A percentile compares a stretch with the other conserved stretches of the same genome.
phyloP scores from a whole-genome alignment of 1,140 invertebrate genomes.

The Bombus turneri region DNA sequence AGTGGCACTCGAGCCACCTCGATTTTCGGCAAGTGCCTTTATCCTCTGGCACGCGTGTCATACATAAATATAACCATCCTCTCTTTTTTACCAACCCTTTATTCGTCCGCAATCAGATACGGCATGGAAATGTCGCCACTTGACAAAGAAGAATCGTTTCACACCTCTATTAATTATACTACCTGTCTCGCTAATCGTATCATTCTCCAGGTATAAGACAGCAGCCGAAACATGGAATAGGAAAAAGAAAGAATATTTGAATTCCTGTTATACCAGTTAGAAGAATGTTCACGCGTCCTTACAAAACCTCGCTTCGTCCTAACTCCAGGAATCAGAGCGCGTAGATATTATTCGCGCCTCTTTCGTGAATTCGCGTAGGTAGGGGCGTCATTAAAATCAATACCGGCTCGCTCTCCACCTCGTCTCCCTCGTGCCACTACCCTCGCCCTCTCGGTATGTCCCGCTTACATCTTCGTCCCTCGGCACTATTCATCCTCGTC shows the following conservation, averaged over 20 bases:
- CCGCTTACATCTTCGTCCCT: conserved; percentile 48
- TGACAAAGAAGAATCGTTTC: not conserved
- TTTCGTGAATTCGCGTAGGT: conserved; percentile 76
- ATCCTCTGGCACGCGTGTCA: conserved; percentile 46
- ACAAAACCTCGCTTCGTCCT: not conserved
- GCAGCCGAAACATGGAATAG: not conserved
- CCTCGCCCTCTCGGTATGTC: conserved; percentile 16
- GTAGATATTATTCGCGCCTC: conserved; percentile 78
- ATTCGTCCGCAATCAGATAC: not conserved
- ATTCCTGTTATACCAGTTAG: not conserved
- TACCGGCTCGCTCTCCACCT: conserved; percentile 77
- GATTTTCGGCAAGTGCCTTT: conserved; percentile 71
- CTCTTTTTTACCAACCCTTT: conserved; percentile 21
- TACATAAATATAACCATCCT: conserved; percentile 34
- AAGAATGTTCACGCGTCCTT: not conserved
- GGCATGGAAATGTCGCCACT: not conserved
- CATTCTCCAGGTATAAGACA: not conserved
- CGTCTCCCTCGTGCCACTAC: conserved; percentile 61
- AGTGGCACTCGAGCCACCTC: conserved; percentile 68
- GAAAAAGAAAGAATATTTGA: too few relatives aligned
- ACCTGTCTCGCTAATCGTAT: not conserved
- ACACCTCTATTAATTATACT: not conserved
- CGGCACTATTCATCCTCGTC: conserved; percentile 50
- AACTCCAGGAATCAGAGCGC: conserved; percentile 70
- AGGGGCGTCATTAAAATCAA: conserved; percentile 83